These are phyloP conservation scores for Menidia beryllina DNA, from an alignment of 2,113 vertebrate genomes.

Conservation along the genomic window DNA sequence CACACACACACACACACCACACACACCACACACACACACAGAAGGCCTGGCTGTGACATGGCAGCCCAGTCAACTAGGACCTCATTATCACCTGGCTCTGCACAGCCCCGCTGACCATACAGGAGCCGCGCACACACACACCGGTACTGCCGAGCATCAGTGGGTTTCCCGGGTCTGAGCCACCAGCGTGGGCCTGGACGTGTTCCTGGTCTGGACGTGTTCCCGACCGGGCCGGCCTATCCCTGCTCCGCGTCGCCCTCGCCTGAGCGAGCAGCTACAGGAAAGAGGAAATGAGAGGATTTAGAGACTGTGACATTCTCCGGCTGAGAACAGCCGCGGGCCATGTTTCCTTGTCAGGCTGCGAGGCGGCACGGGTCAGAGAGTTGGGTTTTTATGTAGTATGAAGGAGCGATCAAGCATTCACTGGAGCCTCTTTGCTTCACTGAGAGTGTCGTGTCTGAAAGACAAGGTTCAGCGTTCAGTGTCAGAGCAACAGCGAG, in stretches of 20 bases:
- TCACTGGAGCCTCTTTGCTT: constrained; percentile 42
- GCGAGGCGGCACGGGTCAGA: constrained; percentile 58
- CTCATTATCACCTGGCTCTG: constrained; percentile 64
- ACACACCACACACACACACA: constrained; percentile 21
- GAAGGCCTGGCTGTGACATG: constrained; percentile 39
- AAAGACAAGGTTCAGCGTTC: constrained; percentile 46
- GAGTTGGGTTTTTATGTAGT: constrained; percentile 34
- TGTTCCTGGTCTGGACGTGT: constrained; percentile 18
- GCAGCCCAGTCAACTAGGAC: constrained; percentile 36
- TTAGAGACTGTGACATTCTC: constrained; percentile 65
- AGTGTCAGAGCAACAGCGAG: constrained; percentile 26
- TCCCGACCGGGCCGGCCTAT: constrained; percentile 29
- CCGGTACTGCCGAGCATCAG: constrained; percentile 46
- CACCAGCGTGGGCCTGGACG: constrained; percentile 15
- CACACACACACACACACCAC: no score
- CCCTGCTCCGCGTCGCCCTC: constrained; percentile 61
- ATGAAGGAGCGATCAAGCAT: constrained; percentile 48
- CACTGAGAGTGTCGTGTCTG: constrained; percentile 44
- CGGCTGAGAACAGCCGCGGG: constrained; percentile 27
- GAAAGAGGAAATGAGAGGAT: constrained; percentile 78
- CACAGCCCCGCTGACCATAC: constrained; percentile 38
- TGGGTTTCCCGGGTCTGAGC: constrained; percentile 57
- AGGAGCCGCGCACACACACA: constrained; percentile 33
- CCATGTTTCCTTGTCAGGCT: constrained; percentile 53
- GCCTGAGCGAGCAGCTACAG: constrained; percentile 71